Conservation (phyloP, 2,797 vertebrate species). For the Xerus rutilus region DNA sequence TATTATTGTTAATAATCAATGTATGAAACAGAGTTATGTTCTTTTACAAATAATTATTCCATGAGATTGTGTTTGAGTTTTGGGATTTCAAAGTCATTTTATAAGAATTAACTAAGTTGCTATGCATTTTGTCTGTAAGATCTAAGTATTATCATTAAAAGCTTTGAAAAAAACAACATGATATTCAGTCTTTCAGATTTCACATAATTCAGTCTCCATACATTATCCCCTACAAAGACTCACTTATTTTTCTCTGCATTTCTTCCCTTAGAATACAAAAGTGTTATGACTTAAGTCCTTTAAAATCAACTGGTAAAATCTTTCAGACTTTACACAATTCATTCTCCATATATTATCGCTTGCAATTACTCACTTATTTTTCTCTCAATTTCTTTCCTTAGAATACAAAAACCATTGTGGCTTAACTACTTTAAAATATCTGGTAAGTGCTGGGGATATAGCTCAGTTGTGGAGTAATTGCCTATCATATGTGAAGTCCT, state of each 20-base stretch:
- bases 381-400: no score
- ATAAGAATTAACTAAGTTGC: conserved; percentile 44
- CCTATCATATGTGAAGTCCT: no score
- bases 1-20: neutral
- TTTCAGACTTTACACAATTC: no score
- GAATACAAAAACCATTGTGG: no score
- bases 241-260: neutral
- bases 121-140: conserved; percentile 31
- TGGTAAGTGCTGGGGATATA: no score
- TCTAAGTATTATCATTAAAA: conserved; percentile 54
- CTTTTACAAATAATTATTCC: conserved; percentile 43
- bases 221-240: neutral
- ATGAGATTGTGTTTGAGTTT: conserved; percentile 40
- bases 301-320: no score
- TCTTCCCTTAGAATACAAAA: neutral
- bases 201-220: neutral
- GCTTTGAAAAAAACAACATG: conserved; percentile 36
- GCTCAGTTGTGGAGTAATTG: no score
- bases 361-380: no score
- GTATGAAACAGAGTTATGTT: neutral
- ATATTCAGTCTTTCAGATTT: neutral
- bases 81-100: conserved; percentile 68
- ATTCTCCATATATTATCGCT: no score
- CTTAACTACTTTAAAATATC: no score
- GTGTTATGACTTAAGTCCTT: neutral